phyloP scores from a whole-genome alignment of 2,113 vertebrate species.

The Piprites chloris region DNA sequence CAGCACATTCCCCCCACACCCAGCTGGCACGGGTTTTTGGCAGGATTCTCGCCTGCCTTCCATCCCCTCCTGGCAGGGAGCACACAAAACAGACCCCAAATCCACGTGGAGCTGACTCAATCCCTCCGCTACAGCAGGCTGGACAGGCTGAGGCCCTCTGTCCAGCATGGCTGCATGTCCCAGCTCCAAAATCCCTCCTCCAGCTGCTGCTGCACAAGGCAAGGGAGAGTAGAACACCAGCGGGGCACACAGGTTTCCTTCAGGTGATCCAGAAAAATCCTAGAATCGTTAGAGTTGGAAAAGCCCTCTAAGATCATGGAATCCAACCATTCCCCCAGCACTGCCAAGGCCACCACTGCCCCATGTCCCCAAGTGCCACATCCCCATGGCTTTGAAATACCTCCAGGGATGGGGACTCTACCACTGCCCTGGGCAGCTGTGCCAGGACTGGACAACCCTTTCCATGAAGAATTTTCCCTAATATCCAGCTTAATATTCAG shows the following conservation, averaged over 20 bases:
- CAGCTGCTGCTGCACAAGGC: neutral
- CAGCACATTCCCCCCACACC: neutral
- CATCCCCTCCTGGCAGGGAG: neutral
- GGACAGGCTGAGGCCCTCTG: neutral
- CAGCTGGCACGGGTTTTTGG: neutral
- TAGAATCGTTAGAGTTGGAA: neutral
- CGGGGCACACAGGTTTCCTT: accelerated
- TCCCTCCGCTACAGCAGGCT: neutral
- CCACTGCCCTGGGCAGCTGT: too few species aligned
- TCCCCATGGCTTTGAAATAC: neutral
- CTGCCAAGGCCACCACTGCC: neutral
- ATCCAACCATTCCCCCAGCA: neutral
- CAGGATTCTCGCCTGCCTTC: neutral
- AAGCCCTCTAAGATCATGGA: neutral
- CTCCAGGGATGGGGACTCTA: neutral
- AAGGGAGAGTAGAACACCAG: neutral
- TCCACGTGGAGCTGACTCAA: neutral
- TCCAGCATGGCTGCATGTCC: neutral
- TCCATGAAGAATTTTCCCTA: too few species aligned
- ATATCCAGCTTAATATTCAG: too few species aligned
- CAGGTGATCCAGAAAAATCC: neutral
- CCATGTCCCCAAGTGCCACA: neutral
- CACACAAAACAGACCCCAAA: neutral
- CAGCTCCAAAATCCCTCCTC: neutral
- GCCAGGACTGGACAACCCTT: too few species aligned